A percentile compares a stretch with the other conserved stretches of the same genome.
These are phyloP conservation scores for Cantharis lateralis DNA, from an alignment of 2,888 invertebrate genomes.

Conservation along the genomic window DNA sequence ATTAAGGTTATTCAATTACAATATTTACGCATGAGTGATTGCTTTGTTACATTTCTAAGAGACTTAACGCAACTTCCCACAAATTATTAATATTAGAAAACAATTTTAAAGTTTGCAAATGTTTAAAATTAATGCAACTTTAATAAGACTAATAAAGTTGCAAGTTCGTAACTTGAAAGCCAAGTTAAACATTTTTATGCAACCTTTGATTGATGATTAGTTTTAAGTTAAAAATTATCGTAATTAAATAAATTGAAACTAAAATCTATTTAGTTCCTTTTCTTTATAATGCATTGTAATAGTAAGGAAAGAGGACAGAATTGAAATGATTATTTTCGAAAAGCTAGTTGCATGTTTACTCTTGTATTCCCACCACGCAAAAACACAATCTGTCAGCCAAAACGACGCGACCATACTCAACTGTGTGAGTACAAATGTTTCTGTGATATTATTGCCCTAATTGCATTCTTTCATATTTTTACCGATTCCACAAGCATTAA, in stretches of 20 bases:
- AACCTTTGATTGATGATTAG: neutral
- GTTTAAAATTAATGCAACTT: neutral
- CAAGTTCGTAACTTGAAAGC: neutral
- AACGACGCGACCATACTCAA: conserved; percentile 41
- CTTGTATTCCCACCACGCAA: conserved; percentile 44
- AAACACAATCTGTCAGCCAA: conserved; percentile 47
- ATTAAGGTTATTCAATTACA: conserved; percentile 25
- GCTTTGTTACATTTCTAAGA: conserved; percentile 18
- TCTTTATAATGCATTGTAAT: neutral
- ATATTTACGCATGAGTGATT: conserved; percentile 18
- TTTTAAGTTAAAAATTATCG: neutral
- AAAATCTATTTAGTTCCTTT: neutral
- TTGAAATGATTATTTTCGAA: conserved; percentile 31
- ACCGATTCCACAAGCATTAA: conserved; percentile 39
- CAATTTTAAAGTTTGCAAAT: neutral
- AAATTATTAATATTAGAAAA: conserved; percentile 10
- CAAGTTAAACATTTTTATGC: neutral
- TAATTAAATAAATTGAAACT: neutral
- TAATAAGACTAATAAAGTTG: neutral
- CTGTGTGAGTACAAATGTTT: conserved; percentile 43
- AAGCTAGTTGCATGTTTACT: conserved; percentile 44
- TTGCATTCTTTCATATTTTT: conserved; percentile 41
- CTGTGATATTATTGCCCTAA: conserved; percentile 41
- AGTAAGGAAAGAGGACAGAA: neutral
- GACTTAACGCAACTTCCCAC: conserved; percentile 8